Conservation (phyloP, 2,113 vertebrate genomes). For the Prolemur simus region DNA sequence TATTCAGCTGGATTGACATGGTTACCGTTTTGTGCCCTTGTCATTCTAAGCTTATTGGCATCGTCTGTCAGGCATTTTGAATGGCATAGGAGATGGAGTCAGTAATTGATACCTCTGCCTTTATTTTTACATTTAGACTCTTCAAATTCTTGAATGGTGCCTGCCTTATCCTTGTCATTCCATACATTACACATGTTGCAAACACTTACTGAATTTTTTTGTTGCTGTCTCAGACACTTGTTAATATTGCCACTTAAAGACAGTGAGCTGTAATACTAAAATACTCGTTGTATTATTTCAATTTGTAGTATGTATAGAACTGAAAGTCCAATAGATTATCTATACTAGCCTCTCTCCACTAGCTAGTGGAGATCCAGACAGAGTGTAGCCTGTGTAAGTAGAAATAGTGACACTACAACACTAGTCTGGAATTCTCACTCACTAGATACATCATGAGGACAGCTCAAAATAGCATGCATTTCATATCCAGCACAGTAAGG, state of each 20-base stretch:
- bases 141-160: background rate
- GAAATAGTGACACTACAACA: background rate
- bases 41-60: background rate
- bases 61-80: conserved; percentile 24
- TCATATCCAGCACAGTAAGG: background rate
- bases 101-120: conserved; percentile 35
- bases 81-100: background rate
- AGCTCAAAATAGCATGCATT: background rate
- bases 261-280: background rate
- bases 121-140: conserved; percentile 39
- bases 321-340: background rate
- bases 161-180: conserved; percentile 53
- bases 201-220: conserved; percentile 22
- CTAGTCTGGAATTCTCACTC: background rate
- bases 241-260: conserved; percentile 36
- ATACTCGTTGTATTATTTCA: background rate
- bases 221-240: background rate
- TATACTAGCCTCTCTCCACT: background rate
- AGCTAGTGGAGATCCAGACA: background rate
- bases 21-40: background rate
- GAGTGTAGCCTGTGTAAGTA: background rate
- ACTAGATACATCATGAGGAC: background rate
- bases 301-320: background rate
- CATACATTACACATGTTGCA: conserved; percentile 6
- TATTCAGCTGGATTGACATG: background rate